Evolutionary conservation across 1,140 invertebrate genomes (phyloP).

Genomic region (Cylas formicarius): DNA sequence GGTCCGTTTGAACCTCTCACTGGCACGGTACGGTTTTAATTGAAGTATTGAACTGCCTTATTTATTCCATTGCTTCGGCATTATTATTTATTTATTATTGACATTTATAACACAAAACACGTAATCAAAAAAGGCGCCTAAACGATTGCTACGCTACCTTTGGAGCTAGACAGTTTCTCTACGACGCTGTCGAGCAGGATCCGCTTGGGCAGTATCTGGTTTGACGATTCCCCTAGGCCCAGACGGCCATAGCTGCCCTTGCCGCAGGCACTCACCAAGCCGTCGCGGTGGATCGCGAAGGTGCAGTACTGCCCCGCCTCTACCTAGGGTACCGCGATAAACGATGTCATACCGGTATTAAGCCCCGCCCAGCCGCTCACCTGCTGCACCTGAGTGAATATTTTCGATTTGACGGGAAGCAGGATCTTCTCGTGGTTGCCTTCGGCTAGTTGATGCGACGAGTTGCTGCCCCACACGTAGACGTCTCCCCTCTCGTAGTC

Average conservation of each 20-base stretch:
- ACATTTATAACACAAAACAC: no score
- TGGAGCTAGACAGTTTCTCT: constrained; percentile 46
- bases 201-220: constrained; percentile 84
- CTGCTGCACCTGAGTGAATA: constrained; percentile 52
- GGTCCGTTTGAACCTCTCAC: no score
- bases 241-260: constrained; percentile 90
- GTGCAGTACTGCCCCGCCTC: constrained; percentile 65
- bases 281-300: constrained; percentile 54
- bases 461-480: constrained; percentile 64
- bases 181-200: constrained; percentile 44
- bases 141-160: no score
- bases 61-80: no score
- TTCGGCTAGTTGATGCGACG: constrained; percentile 58
- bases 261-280: constrained; percentile 83
- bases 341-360: neutral
- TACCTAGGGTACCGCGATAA: constrained; percentile 42
- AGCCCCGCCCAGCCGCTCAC: constrained; percentile 36
- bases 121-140: no score
- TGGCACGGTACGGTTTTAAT: no score
- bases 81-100: no score
- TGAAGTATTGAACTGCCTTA: no score
- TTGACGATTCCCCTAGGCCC: constrained; percentile 88
- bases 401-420: constrained; percentile 49
- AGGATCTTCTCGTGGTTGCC: constrained; percentile 55
- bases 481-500: constrained; percentile 46